A percentile compares a stretch with the other conserved stretches of the same genome.
Evolutionary conservation across 2,113 vertebrate genomes (phyloP).

Genomic region (Ictidomys tridecemlineatus): DNA sequence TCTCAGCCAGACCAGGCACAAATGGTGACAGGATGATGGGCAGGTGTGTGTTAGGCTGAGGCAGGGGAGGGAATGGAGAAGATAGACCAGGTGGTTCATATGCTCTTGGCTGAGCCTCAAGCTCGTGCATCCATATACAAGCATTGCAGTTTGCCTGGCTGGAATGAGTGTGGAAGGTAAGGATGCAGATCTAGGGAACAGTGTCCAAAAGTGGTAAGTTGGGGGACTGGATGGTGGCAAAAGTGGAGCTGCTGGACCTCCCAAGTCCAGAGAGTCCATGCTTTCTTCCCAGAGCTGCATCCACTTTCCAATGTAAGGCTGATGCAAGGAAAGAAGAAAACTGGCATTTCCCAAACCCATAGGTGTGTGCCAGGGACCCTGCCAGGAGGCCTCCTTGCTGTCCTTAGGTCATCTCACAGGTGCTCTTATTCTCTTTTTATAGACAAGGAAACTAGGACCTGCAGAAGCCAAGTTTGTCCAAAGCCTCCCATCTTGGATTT

Average conservation of each 20-base stretch:
- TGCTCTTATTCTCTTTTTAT: neutral
- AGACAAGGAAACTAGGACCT: neutral
- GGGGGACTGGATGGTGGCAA: neutral
- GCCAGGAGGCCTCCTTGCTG: neutral
- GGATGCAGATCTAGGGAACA: neutral
- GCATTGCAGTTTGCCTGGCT: neutral
- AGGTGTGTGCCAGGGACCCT: neutral
- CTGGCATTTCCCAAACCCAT: neutral
- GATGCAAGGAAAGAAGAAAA: neutral
- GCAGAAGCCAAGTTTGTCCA: neutral
- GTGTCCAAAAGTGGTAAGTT: neutral
- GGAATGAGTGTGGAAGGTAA: neutral
- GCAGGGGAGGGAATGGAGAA: neutral
- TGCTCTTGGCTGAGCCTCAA: neutral
- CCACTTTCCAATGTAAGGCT: neutral
- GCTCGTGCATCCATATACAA: neutral
- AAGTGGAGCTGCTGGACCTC: neutral
- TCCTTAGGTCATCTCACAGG: neutral
- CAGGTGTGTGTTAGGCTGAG: neutral
- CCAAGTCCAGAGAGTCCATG: neutral
- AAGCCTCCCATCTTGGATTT: neutral
- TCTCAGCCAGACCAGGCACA: neutral
- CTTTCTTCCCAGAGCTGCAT: neutral
- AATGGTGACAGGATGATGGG: neutral
- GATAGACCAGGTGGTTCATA: neutral